phyloP scores from a whole-genome alignment of 2,113 vertebrate genomes.

The Desmodus rotundus region DNA sequence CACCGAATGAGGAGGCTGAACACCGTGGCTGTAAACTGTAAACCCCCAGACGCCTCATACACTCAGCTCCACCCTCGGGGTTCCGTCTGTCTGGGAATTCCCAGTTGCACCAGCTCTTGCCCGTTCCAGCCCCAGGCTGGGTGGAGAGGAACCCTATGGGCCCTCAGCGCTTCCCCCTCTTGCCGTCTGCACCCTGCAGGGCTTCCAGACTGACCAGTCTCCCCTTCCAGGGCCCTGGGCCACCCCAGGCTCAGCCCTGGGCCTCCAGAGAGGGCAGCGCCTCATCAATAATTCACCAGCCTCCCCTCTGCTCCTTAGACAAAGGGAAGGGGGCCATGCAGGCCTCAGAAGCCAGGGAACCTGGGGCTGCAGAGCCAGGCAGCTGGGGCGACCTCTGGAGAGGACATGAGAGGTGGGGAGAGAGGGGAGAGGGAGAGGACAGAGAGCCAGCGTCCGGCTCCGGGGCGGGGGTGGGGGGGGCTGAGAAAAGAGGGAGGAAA shows the following conservation, averaged over 20 bases:
- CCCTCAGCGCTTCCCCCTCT: not conserved
- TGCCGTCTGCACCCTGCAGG: slow-evolving; percentile 28
- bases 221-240: not conserved
- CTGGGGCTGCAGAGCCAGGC: not conserved
- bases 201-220: not conserved
- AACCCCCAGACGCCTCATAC: slow-evolving; percentile 16
- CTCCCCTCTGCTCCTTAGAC: slow-evolving; percentile 56
- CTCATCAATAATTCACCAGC: slow-evolving; percentile 77
- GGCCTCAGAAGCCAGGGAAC: not conserved
- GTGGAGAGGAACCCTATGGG: not conserved
- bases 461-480: rapidly evolving
- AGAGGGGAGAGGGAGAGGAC: not conserved
- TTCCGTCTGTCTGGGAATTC: slow-evolving; percentile 12
- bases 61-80: not conserved
- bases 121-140: slow-evolving; percentile 49
- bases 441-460: rapidly evolving
- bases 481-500: not conserved
- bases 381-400: not conserved
- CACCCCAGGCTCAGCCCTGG: not conserved
- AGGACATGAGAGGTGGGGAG: not conserved
- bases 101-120: not conserved
- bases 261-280: not conserved
- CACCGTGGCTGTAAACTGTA: not conserved
- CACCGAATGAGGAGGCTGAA: not conserved
- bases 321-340: slow-evolving; percentile 62